Percentiles rank a stretch among this genome's conserved stretches.
Evolutionary conservation across 2,888 invertebrate species (phyloP).

Genomic region (Diarsia mendica): DNA sequence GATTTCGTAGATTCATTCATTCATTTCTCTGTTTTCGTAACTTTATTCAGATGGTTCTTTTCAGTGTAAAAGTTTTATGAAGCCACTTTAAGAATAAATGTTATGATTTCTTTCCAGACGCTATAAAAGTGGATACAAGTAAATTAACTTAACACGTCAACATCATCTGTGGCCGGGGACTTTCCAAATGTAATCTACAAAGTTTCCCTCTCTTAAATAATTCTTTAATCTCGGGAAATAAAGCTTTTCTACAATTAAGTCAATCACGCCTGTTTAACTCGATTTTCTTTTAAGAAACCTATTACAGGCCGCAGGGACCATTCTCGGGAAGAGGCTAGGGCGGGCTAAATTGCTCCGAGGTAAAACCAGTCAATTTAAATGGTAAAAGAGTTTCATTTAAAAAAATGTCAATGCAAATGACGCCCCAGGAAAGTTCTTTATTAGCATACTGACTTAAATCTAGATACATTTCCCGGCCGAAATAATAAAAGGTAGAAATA

Average conservation of each 20-base stretch:
- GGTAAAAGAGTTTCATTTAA: conserved; percentile 84
- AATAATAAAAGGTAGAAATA: conserved; percentile 40
- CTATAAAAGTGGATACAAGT: conserved; percentile 31
- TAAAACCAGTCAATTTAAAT: conserved; percentile 87
- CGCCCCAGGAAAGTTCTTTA: conserved; percentile 65
- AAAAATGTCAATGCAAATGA: conserved; percentile 82
- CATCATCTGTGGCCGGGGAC: conserved; percentile 34
- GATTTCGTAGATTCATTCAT: conserved; percentile 31
- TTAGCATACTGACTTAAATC: conserved; percentile 63
- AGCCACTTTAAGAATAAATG: conserved; percentile 17
- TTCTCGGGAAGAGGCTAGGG: conserved; percentile 75
- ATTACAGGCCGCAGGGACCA: conserved; percentile 86
- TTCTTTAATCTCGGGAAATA: conserved; percentile 77
- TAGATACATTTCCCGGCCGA: conserved; percentile 44
- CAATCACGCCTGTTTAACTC: conserved; percentile 87
- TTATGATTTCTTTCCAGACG: conserved; percentile 20
- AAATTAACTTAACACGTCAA: conserved; percentile 39
- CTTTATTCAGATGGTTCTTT: conserved; percentile 16
- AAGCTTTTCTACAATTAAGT: conserved; percentile 84
- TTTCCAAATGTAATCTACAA: conserved; percentile 57
- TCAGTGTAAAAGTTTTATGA: neutral
- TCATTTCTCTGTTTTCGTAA: conserved; percentile 30
- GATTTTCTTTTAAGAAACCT: conserved; percentile 87
- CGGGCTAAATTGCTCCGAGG: conserved; percentile 83
- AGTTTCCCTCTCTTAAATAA: conserved; percentile 61